Evolutionary conservation across 2,888 invertebrate genomes (phyloP).

Genomic region (Nasonovia ribisnigri): DNA sequence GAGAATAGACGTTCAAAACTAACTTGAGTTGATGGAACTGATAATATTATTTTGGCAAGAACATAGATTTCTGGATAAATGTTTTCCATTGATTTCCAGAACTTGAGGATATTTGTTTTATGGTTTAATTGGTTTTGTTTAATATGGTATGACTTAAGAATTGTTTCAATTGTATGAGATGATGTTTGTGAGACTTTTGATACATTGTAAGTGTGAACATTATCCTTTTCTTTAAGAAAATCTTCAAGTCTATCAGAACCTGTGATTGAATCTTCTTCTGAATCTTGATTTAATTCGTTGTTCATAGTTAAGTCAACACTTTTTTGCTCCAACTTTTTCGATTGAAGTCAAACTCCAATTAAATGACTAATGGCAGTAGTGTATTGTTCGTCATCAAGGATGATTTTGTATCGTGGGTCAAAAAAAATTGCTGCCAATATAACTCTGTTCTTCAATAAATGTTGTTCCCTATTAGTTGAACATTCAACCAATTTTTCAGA

Average conservation of each 20-base stretch:
- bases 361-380: background rate
- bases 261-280: background rate
- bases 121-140: background rate
- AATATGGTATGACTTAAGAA: background rate
- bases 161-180: constrained; percentile 3
- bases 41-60: background rate
- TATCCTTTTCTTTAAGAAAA: background rate
- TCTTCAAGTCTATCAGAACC: background rate
- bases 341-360: background rate
- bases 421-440: background rate
- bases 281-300: background rate
- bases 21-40: background rate
- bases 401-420: background rate
- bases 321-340: background rate
- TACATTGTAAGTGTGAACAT: background rate
- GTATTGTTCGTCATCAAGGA: background rate
- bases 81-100: background rate
- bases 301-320: background rate
- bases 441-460: constrained; percentile 1
- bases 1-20: background rate
- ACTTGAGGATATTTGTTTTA: background rate
- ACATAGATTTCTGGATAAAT: background rate
- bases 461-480: constrained; percentile 5
- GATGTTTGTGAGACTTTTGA: background rate
- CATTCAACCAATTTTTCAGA: constrained; percentile 9